Evolutionary conservation across 2,888 invertebrate genomes (phyloP), one percentile per base, ranked within the genome.

Genomic region (Cheilosia grossa): DNA sequence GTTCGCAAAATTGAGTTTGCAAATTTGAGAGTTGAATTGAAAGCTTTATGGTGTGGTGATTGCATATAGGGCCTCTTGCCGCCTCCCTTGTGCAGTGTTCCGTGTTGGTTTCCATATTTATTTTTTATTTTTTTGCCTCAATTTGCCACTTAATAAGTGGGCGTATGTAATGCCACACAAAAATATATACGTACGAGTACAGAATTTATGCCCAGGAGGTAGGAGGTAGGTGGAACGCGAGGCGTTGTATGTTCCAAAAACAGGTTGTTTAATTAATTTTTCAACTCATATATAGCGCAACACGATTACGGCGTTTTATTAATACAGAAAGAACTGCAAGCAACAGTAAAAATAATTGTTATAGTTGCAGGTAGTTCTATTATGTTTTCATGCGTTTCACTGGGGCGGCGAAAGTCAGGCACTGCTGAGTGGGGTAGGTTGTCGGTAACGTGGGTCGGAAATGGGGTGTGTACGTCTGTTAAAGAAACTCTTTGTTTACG

Each of bases 231-330:
- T 82, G 79, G 67, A 82, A 78, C 78, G 82, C 53, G 78, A 78
- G 73, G 78, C 53, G 73, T 72, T 67, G 63, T 63, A 74, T 21
- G 2, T 82, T 82, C 82, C 82, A 56, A 82, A 78, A 82, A 79
- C 82, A 74, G 82, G 82, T 82, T 79, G 82, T 83, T 83, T 74
- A 83, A 83, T 79, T 83, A 69, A 83, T 83, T 83, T 83, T 69
- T 79, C 0, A 30, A 13, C 37, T 69, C 79, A 79, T 69, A 73
- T 67, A 83, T 74, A 83, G 79, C 82, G 79, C 79, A 83, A 69
- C 63, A 79, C 82, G 73, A 63, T 64, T 79, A 47, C 47, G 58
- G 82, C 42, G 49, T 64, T 79, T 73, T 83, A 83, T 79, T 83
- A 74, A 79, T 69, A 83, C 79, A 58, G 42, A 67, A 56, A 58